These are phyloP conservation scores for Harpalus rufipes DNA, from an alignment of 2,888 invertebrate genomes.

Conservation along the genomic window DNA sequence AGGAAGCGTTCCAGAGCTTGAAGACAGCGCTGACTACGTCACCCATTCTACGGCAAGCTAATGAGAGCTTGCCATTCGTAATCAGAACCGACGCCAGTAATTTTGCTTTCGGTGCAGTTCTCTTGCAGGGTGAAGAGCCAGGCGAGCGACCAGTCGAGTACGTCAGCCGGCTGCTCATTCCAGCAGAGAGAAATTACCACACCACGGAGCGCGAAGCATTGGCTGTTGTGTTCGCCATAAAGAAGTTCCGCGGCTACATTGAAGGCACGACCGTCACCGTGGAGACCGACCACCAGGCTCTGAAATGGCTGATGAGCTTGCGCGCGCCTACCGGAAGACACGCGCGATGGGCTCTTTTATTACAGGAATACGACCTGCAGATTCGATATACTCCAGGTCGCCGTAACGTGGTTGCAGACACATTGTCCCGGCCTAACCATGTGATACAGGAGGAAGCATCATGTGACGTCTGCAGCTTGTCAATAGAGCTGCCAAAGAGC, in stretches of 20 bases:
- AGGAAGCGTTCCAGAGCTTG: too few relatives aligned
- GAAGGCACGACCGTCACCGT: conserved; percentile 73
- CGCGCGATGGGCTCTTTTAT: conserved; percentile 74
- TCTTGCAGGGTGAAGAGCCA: too few relatives aligned
- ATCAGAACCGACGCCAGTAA: too few relatives aligned
- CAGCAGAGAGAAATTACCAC: conserved; percentile 69
- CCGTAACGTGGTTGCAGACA: too few relatives aligned
- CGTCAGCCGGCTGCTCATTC: background rate
- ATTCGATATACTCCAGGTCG: too few relatives aligned
- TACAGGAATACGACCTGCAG: conserved; percentile 74
- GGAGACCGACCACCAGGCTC: conserved; percentile 75
- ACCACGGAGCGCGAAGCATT: conserved; percentile 72
- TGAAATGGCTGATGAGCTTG: conserved; percentile 75
- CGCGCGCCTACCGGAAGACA: conserved; percentile 74
- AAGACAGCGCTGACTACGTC: too few relatives aligned
- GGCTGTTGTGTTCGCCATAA: conserved; percentile 68
- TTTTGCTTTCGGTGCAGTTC: too few relatives aligned
- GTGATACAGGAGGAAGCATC: background rate
- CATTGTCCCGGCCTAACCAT: too few relatives aligned
- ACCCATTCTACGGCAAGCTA: too few relatives aligned
- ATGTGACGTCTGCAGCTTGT: background rate
- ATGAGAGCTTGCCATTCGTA: too few relatives aligned
- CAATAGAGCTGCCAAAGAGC: background rate
- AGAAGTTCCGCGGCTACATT: conserved; percentile 74
- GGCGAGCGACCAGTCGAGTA: conserved; percentile 2